phyloP scores from a whole-genome alignment of 1,140 invertebrate species.

The Zaprionus inermis region DNA sequence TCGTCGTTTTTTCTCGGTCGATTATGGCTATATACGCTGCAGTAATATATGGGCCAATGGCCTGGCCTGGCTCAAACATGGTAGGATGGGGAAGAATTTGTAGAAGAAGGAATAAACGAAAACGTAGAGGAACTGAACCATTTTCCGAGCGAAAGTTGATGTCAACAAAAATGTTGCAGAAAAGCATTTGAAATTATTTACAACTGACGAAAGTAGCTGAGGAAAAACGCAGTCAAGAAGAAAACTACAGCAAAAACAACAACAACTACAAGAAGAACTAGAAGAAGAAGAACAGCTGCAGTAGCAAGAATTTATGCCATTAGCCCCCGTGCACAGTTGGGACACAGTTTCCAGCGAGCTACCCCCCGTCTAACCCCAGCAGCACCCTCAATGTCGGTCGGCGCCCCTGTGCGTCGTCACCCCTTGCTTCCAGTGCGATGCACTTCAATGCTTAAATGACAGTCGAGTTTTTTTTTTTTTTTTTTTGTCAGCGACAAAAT shows the following conservation, averaged over 20 bases:
- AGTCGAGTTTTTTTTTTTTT: slow-evolving; percentile 31
- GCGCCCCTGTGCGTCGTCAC: background rate
- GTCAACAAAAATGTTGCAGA: slow-evolving; percentile 42
- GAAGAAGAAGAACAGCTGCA: background rate
- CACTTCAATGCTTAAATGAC: slow-evolving; percentile 54
- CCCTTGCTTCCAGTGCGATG: slow-evolving; percentile 35
- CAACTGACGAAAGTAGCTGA: slow-evolving; percentile 43
- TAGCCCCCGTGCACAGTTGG: slow-evolving; percentile 36
- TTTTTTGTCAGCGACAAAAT: slow-evolving; percentile 30
- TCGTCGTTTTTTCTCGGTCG: too few relatives aligned
- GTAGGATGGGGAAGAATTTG: background rate
- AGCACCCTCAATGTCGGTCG: background rate
- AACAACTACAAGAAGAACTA: slow-evolving; percentile 4
- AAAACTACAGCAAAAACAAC: slow-evolving; percentile 18
- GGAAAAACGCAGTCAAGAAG: slow-evolving; percentile 45
- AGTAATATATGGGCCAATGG: slow-evolving; percentile 11
- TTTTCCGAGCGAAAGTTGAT: slow-evolving; percentile 43
- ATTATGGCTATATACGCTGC: background rate
- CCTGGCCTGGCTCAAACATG: slow-evolving; percentile 1
- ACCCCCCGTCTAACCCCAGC: background rate
- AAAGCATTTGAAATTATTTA: slow-evolving; percentile 54
- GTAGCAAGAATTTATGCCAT: slow-evolving; percentile 36
- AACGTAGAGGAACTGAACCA: slow-evolving; percentile 3
- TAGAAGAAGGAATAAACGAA: background rate
- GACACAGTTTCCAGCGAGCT: slow-evolving; percentile 16